phyloP scores from a whole-genome alignment of 2,888 invertebrate species.

The Rhyacophila evoluta region DNA sequence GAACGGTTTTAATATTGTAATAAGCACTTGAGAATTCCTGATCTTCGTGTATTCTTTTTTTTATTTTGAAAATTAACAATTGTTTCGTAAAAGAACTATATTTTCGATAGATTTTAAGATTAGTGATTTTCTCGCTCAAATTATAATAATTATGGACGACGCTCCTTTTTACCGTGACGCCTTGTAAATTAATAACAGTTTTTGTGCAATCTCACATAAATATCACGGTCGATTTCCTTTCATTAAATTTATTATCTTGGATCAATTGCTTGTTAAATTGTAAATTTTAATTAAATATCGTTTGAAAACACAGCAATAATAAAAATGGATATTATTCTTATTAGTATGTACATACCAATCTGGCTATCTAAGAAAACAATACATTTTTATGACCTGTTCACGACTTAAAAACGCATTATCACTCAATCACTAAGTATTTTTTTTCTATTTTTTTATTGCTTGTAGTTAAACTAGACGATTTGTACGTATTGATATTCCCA shows the following conservation, averaged over 20 bases:
- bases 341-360: too few species aligned
- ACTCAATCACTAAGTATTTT: not conserved
- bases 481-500: too few species aligned
- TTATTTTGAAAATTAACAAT: too few species aligned
- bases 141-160: not conserved
- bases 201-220: conserved; percentile 4
- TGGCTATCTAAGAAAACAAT: not conserved
- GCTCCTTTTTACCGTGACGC: not conserved
- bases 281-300: conserved; percentile 3
- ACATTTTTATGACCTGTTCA: not conserved
- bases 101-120: too few species aligned
- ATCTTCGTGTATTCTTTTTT: too few species aligned
- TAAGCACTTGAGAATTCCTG: too few species aligned
- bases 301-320: not conserved
- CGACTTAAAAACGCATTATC: not conserved
- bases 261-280: conserved; percentile 10
- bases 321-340: not conserved
- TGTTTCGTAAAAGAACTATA: too few species aligned
- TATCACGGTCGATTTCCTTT: conserved; percentile 19
- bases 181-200: not conserved
- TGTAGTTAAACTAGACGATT: too few species aligned
- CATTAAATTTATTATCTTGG: not conserved
- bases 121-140: too few species aligned
- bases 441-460: not conserved
- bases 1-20: too few species aligned